Evolutionary conservation across 1,140 invertebrate species (phyloP).

Genomic region (Dreissena polymorpha): DNA sequence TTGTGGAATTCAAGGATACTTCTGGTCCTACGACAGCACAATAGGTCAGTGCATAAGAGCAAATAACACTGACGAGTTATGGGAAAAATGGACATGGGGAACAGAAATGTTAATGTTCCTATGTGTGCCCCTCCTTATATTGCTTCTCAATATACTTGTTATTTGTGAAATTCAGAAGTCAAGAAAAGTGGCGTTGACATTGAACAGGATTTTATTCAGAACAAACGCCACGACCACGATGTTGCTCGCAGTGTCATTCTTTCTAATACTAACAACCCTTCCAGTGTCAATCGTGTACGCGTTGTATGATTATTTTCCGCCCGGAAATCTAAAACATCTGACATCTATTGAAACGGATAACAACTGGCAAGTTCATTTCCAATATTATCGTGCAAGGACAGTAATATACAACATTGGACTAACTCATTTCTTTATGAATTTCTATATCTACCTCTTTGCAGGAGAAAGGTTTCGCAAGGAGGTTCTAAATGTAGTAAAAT

Average conservation of each 20-base stretch:
- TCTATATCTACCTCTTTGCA: slow-evolving; percentile 67
- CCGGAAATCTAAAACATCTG: slow-evolving; percentile 20
- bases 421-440: slow-evolving; percentile 70
- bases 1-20: slow-evolving; percentile 72
- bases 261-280: slow-evolving; percentile 68
- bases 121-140: slow-evolving; percentile 64
- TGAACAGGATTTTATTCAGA: slow-evolving; percentile 46
- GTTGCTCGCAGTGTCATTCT: slow-evolving; percentile 70
- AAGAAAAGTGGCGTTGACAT: slow-evolving; percentile 35
- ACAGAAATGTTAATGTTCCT: slow-evolving; percentile 70
- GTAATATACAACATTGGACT: slow-evolving; percentile 67
- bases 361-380: slow-evolving; percentile 63
- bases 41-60: slow-evolving; percentile 23
- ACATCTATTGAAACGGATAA: slow-evolving; percentile 34
- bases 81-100: slow-evolving; percentile 68
- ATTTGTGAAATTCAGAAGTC: slow-evolving; percentile 66
- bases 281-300: slow-evolving; percentile 67
- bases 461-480: slow-evolving; percentile 64
- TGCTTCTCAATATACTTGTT: slow-evolving; percentile 69
- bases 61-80: slow-evolving; percentile 47
- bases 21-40: slow-evolving; percentile 65
- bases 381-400: slow-evolving; percentile 55
- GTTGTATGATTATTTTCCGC: slow-evolving; percentile 57
- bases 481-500: slow-evolving; percentile 26
- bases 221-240: slow-evolving; percentile 68